A percentile compares a stretch with the other conserved stretches of the same genome.
Conservation (phyloP, 1,140 invertebrate genomes). For the Procambarus clarkii region DNA sequence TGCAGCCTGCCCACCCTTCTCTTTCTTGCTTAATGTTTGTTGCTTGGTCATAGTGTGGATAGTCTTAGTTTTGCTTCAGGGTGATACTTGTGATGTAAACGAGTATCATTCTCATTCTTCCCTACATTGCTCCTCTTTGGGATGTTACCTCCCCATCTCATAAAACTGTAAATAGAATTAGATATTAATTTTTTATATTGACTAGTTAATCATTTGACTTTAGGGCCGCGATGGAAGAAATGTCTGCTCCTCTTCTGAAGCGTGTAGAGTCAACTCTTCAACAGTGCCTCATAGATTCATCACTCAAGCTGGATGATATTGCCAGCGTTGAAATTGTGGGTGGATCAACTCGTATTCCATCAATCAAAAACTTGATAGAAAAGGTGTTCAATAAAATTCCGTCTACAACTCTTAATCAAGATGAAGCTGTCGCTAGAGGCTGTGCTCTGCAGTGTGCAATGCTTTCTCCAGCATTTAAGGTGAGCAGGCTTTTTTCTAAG, state of each 20-base stretch:
- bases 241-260: conserved; percentile 75
- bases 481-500: background rate
- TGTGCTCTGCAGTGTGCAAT: conserved; percentile 98
- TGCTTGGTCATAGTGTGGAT: no score
- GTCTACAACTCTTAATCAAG: conserved; percentile 97
- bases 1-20: no score
- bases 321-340: conserved; percentile 97
- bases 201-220: background rate
- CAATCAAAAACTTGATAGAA: conserved; percentile 92
- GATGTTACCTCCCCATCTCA: no score
- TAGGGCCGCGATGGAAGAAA: conserved; percentile 76
- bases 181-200: no score
- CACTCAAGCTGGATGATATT: conserved; percentile 89
- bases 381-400: conserved; percentile 88
- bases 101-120: no score
- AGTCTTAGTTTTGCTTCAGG: no score
- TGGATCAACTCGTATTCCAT: conserved; percentile 94
- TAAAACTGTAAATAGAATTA: no score
- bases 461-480: conserved; percentile 94
- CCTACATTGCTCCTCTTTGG: no score
- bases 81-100: no score
- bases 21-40: no score
- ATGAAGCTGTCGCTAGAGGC: conserved; percentile 96
- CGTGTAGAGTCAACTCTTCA: conserved; percentile 74
- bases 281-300: conserved; percentile 73